Evolutionary conservation across 2,113 vertebrate genomes (phyloP), one percentile per base, ranked within the genome.

Genomic region (Pseudopipra pipra): DNA sequence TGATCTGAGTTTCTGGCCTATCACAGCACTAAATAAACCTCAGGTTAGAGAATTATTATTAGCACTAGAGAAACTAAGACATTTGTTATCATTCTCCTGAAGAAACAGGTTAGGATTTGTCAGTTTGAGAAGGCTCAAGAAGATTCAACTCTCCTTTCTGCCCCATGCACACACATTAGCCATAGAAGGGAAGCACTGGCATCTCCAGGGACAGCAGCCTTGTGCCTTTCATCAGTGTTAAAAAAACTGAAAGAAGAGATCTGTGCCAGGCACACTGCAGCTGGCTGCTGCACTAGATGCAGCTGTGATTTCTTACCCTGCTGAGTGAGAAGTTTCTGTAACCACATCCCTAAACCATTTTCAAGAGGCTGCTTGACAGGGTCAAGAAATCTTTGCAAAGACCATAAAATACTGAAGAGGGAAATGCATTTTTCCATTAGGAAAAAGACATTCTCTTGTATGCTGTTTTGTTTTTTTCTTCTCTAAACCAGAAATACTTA

Each of bases 151-250:
- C n/a, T 54, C 51, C 1, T 0, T 31, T 56, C 25, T 63, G 21
- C 17, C 16, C 30, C n/a, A 41, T 0, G 4, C 23, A 41, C 3
- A 4, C n/a, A 4, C 37, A 46, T n/a, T 17, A 72, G 17, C 6
- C 16, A 46, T 23, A 18, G 17, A 86, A 77, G 25, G 65, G 59
- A 65, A 77, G 37, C 25, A 46, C 54, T 25, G 22, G 22, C 14
- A 37, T 15, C 47, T 14, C 24, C 24, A 9, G 17, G 28, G 28
- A 30, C 20, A 80, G 35, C 51, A 87, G 35, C 41, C 44, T 49
- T 2, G 4, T 54, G 39, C 41, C n/a, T 86, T 83, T 43, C 55
- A 49, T 61, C 51, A 55, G 14, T 37, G 71, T 55, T 74, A 87
- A 31, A 66, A 79, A 54, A 49, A 49, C 41, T 49, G 44, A 55